Evolutionary conservation across 2,113 vertebrate genomes (phyloP).

Genomic region (Cryptotis parvus): DNA sequence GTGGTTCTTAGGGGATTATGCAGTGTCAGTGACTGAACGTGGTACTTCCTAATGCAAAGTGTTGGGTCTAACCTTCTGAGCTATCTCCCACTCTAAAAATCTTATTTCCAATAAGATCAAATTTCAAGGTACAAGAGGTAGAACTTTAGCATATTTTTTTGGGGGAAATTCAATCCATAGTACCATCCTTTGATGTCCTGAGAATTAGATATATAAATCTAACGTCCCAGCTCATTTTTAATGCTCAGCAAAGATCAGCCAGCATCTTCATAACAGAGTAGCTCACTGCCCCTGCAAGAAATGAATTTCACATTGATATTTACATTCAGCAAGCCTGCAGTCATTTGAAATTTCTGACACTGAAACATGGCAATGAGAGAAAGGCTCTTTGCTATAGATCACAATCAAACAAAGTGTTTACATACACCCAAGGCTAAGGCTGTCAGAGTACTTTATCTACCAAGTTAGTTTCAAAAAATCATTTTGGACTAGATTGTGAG

Average conservation of each 20-base stretch:
- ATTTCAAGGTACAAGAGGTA: background rate
- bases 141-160: background rate
- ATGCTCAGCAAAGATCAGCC: background rate
- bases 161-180: background rate
- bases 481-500: background rate
- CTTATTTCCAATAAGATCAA: background rate
- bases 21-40: too few species aligned
- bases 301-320: background rate
- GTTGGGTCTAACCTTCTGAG: too few species aligned
- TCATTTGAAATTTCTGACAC: constrained; percentile 15
- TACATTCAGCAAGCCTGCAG: background rate
- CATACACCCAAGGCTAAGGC: background rate
- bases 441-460: constrained; percentile 42
- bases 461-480: constrained; percentile 12
- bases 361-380: background rate
- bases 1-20: too few species aligned
- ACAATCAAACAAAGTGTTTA: constrained; percentile 41
- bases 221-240: background rate
- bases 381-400: background rate
- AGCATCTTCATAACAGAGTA: background rate
- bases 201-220: background rate
- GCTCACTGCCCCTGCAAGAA: background rate
- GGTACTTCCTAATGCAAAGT: too few species aligned
- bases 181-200: background rate
- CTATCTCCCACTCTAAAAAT: background rate